Evolutionary conservation across 1,140 invertebrate genomes (phyloP).

Genomic region (Eubasilissa regina): DNA sequence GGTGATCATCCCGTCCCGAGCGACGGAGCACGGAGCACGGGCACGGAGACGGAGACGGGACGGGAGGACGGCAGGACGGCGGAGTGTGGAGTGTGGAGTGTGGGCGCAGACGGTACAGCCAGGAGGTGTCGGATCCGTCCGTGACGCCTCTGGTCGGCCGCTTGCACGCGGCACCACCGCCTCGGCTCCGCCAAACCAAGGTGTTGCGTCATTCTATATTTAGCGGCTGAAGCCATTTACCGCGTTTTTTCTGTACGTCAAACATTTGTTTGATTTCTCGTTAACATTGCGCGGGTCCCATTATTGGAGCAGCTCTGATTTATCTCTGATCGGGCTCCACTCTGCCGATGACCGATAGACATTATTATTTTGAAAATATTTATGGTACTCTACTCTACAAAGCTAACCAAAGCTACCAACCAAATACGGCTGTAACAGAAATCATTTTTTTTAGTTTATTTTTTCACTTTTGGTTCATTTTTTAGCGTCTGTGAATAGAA

Average conservation of each 20-base stretch:
- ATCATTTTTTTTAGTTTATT: too few species aligned
- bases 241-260: constrained; percentile 43
- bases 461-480: too few species aligned
- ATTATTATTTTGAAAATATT: too few species aligned
- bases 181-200: constrained; percentile 29
- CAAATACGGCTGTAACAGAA: too few species aligned
- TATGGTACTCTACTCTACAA: too few species aligned
- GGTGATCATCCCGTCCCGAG: neutral
- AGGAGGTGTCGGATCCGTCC: neutral
- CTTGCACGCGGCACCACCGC: constrained; percentile 54
- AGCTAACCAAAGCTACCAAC: too few species aligned
- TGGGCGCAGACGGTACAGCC: too few species aligned
- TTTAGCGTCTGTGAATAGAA: too few species aligned
- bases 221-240: constrained; percentile 38
- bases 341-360: too few species aligned
- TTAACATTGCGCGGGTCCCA: constrained; percentile 34
- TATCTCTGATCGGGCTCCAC: neutral
- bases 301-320: constrained; percentile 34
- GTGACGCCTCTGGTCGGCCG: neutral
- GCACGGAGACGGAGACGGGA: neutral
- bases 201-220: constrained; percentile 57
- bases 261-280: constrained; percentile 48
- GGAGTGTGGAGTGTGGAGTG: neutral
- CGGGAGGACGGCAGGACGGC: neutral
- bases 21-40: neutral